Conservation (phyloP, 2,888 invertebrate genomes). For the Andrena haemorrhoa region DNA sequence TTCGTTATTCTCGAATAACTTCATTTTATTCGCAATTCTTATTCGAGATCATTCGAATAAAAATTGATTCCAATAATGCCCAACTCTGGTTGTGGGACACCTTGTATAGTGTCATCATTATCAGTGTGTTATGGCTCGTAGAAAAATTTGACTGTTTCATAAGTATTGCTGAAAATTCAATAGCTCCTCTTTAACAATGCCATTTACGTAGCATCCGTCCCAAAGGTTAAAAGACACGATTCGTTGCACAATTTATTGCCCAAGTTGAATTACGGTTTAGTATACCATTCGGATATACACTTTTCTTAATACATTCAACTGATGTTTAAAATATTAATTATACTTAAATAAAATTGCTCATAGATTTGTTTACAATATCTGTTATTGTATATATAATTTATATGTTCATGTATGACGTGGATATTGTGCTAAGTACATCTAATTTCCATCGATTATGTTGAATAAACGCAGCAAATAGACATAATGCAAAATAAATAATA, state of each 20-base stretch:
- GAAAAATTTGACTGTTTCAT: conserved; percentile 24
- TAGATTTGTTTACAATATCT: conserved; percentile 24
- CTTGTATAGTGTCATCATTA: conserved; percentile 21
- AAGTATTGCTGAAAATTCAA: conserved; percentile 17
- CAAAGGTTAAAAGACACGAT: conserved; percentile 20
- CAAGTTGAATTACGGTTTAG: conserved; percentile 26
- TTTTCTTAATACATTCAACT: conserved; percentile 21
- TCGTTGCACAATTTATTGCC: conserved; percentile 30
- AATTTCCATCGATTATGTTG: conserved; percentile 22
- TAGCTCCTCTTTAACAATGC: conserved; percentile 23
- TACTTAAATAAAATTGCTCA: conserved; percentile 15
- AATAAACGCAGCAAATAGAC: conserved; percentile 35
- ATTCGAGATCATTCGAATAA: no score
- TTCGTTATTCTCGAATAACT: no score
- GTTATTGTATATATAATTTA: conserved; percentile 40
- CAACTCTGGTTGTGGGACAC: background rate
- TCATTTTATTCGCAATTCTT: no score
- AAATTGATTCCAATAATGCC: no score
- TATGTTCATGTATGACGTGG: conserved; percentile 40
- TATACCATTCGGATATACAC: conserved; percentile 13
- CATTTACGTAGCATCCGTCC: conserved; percentile 54
- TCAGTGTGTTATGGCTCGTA: conserved; percentile 20
- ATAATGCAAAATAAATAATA: conserved; percentile 30
- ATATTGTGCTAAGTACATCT: conserved; percentile 19
- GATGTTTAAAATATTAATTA: conserved; percentile 12